Evolutionary conservation across 2,113 vertebrate species (phyloP).

Genomic region (Malurus cyaneus): DNA sequence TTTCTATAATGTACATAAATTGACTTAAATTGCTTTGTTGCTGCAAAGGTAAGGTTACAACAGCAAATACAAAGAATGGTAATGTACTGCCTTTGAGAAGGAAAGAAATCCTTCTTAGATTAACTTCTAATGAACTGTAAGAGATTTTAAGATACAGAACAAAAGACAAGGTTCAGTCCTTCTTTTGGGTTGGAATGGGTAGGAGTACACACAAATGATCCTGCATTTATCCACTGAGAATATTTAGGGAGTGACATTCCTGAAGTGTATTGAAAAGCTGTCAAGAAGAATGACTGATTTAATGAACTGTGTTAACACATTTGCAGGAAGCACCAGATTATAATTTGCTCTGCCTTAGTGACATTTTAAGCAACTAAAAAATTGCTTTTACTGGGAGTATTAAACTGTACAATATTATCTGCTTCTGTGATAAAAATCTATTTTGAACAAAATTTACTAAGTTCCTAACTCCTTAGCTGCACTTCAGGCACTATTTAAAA

Average conservation of each 20-base stretch:
- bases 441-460: constrained; percentile 10
- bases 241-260: neutral
- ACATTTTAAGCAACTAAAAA: constrained; percentile 42
- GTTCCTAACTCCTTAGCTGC: neutral
- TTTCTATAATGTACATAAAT: neutral
- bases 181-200: neutral
- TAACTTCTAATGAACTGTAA: neutral
- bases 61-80: neutral
- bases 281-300: constrained; percentile 43
- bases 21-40: neutral
- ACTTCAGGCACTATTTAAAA: neutral
- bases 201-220: neutral
- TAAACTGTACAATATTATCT: neutral
- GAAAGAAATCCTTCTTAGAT: neutral
- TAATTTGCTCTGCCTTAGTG: constrained; percentile 18
- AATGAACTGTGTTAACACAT: constrained; percentile 52
- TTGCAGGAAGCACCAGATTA: constrained; percentile 28
- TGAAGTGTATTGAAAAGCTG: constrained; percentile 27
- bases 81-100: neutral
- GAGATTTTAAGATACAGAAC: neutral
- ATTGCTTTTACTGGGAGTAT: constrained; percentile 11
- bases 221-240: neutral
- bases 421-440: neutral
- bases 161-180: neutral
- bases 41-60: neutral